Evolutionary conservation across 2,797 vertebrate genomes (phyloP).

Genomic region (Sitta carolinensis): DNA sequence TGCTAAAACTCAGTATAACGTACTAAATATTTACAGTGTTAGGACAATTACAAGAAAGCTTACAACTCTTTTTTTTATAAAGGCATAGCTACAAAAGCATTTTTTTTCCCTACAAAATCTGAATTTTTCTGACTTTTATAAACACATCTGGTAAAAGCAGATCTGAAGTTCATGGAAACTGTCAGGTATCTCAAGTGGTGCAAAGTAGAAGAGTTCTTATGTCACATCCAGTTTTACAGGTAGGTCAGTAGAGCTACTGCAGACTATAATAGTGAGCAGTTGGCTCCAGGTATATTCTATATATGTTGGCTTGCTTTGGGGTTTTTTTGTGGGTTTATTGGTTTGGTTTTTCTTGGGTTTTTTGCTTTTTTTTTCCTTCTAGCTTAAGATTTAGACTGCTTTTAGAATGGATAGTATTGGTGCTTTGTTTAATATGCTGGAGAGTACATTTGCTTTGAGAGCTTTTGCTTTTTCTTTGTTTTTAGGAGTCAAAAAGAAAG

Average conservation of each 20-base stretch:
- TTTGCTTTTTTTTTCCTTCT: rapidly evolving
- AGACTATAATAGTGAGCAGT: not conserved
- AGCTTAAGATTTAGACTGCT: not conserved
- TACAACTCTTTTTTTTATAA: not conserved
- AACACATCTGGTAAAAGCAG: not conserved
- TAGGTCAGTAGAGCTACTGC: not conserved
- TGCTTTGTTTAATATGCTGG: not conserved
- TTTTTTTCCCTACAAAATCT: not conserved
- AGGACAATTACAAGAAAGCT: not conserved
- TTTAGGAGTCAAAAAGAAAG: not conserved
- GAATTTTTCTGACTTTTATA: not conserved
- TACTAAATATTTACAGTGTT: not conserved
- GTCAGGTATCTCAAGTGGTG: not conserved
- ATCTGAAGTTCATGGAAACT: not conserved
- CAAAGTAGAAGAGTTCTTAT: not conserved
- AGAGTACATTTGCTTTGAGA: not conserved
- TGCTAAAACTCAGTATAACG: not conserved
- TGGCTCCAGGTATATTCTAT: not conserved
- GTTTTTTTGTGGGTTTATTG: not conserved
- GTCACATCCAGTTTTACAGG: not conserved
- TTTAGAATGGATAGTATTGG: not conserved
- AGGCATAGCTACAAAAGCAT: not conserved
- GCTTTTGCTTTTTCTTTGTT: not conserved
- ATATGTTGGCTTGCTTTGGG: not conserved
- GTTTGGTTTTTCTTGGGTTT: rapidly evolving